A percentile compares a stretch with the other conserved stretches of the same genome.
Evolutionary conservation across 2,113 vertebrate species (phyloP).

Genomic region (Myotis davidii): DNA sequence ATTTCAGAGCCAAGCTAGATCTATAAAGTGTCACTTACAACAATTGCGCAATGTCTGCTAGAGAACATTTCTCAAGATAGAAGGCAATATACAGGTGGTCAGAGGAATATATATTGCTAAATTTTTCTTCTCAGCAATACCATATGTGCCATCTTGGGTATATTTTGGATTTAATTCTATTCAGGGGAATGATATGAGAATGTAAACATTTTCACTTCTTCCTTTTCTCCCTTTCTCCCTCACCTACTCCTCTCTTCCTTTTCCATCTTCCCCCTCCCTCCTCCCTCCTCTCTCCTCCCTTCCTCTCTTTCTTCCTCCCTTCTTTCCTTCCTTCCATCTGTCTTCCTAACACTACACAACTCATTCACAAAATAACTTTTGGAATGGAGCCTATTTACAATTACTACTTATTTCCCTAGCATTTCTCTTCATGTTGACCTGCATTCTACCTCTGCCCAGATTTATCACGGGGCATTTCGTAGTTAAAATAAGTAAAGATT

Average conservation of each 20-base stretch:
- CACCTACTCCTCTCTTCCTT: background rate
- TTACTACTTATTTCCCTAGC: background rate
- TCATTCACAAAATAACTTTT: conserved; percentile 3
- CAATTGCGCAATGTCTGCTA: background rate
- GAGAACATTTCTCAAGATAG: conserved; percentile 5
- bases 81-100: background rate
- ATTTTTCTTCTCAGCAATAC: background rate
- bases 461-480: background rate
- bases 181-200: background rate
- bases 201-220: background rate
- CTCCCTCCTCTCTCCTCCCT: background rate
- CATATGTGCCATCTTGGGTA: background rate
- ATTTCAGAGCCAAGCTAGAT: conserved; percentile 22
- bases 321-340: background rate
- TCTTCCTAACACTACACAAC: background rate
- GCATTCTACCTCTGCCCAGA: background rate
- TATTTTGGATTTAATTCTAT: conserved; percentile 16
- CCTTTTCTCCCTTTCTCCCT: background rate
- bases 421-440: background rate
- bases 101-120: background rate
- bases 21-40: background rate
- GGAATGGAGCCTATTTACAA: background rate
- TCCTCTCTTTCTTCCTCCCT: background rate
- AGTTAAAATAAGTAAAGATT: background rate
- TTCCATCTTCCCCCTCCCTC: background rate